A percentile compares a stretch with the other conserved stretches of the same genome.
phyloP scores from a whole-genome alignment of 2,113 vertebrate genomes.

The Forbesichthys papilliferus region DNA sequence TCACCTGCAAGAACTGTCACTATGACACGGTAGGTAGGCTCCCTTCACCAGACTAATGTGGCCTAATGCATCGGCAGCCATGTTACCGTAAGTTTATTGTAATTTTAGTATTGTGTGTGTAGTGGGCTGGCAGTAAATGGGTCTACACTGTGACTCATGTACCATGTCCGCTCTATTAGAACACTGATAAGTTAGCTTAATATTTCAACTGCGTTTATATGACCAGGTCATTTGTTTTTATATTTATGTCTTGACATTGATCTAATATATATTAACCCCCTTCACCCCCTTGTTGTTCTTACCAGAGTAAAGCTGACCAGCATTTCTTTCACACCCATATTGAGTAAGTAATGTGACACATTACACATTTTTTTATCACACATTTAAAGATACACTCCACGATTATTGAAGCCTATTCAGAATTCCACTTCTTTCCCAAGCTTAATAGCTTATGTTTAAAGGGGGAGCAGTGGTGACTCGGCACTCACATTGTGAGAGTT shows the following conservation, averaged over 20 bases:
- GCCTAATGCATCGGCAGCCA: too few species aligned
- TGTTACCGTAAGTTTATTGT: neutral
- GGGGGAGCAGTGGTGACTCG: too few species aligned
- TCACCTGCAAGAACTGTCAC: conserved; percentile 84
- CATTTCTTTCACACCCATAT: conserved; percentile 82
- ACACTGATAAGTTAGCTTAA: neutral
- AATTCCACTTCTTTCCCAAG: too few species aligned
- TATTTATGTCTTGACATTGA: neutral
- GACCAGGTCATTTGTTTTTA: neutral
- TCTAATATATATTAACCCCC: neutral
- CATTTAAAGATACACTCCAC: too few species aligned
- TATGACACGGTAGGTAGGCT: conserved; percentile 85
- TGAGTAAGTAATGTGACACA: conserved; percentile 79
- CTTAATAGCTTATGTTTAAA: too few species aligned
- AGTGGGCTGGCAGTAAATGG: too few species aligned
- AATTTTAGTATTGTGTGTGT: too few species aligned
- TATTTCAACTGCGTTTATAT: too few species aligned
- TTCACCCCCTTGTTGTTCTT: conserved; percentile 12
- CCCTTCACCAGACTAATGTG: neutral
- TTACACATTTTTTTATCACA: too few species aligned
- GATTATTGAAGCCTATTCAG: too few species aligned
- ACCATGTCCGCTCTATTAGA: too few species aligned
- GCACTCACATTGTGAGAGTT: too few species aligned
- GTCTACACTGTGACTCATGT: neutral
- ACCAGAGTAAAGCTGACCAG: conserved; percentile 71